Base-by-base conservation (phyloP, 2,797 vertebrate genomes). In the Tangara arthus region DNA sequence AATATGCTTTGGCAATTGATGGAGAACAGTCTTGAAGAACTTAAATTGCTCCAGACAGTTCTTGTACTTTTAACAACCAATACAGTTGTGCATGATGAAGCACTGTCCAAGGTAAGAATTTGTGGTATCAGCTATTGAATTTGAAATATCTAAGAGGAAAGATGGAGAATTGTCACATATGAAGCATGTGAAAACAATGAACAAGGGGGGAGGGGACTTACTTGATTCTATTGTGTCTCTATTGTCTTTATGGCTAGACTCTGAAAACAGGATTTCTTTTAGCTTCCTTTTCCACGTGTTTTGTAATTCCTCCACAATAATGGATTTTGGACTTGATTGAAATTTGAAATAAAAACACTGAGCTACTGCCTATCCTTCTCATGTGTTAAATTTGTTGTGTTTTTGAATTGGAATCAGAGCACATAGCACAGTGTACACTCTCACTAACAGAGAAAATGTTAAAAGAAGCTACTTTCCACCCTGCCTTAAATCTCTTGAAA, bases 1-100 rank as follows among this genome's bases (percentile, higher is more conserved):
- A 99, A 99, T 97, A 99, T 99, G 99, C 97, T 99, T 96, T 99
- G 99, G 99, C 99, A 99, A 95, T 98, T 99, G 95, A 99, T 99
- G 99, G 99, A 99, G 96, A 99, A 99, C 61, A 98, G 99, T 79
- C 98, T 99, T 94, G 99, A 99, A 98, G 99, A 99, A 98, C 98
- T 99, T 70, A 99, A 99, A 82, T 98, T 99, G 28, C 97, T 99
- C 57, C 99, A 99, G 97, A 99, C 99, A 2, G 99, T 99, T 91
- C 98, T 99, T 82, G 99, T 99, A 52, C 98, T 99, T 95, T 96
- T 99, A 69, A 99, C 99, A 85, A 99, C 99, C 73, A 99, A 99
- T 97, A 99, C 99, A 8, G 99, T 99, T 37, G 99, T 99, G 60
- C 99, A 99, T 10, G 99, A 99, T 57, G 98, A 98, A 83, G 97